Evolutionary conservation across 2,113 vertebrate genomes (phyloP).

Genomic region (Centropus unirufus): DNA sequence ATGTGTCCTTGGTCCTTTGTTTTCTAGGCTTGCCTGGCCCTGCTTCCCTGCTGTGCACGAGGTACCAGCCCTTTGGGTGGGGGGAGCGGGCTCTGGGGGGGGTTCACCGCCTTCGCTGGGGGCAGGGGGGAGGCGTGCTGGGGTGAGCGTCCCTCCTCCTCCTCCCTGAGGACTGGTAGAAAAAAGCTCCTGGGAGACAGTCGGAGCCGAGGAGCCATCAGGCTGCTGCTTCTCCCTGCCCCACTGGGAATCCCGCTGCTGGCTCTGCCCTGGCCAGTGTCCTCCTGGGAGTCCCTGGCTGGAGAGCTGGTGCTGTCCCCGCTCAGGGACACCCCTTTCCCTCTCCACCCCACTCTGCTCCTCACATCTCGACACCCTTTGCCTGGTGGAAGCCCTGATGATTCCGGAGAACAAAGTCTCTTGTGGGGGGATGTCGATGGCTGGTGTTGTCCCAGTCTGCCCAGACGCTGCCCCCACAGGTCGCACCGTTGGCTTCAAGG

Average conservation of each 20-base stretch:
- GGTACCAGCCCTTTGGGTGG: slow-evolving; percentile 72
- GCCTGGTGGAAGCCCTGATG: background rate
- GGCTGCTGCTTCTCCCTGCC: background rate
- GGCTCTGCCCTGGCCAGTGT: background rate
- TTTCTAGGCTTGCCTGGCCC: slow-evolving; percentile 87
- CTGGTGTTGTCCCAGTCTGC: rapidly evolving
- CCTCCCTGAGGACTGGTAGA: background rate
- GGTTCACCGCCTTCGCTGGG: background rate
- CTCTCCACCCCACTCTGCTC: background rate
- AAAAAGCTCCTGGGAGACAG: background rate
- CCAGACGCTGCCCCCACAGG: slow-evolving; percentile 70
- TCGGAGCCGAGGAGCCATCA: background rate
- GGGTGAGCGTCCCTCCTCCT: background rate
- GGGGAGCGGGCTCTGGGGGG: background rate
- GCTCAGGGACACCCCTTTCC: background rate
- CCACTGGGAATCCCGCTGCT: background rate
- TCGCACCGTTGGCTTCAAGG: slow-evolving; percentile 93
- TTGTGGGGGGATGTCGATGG: rapidly evolving
- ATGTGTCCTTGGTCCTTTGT: background rate
- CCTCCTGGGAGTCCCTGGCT: background rate
- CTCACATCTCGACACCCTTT: background rate
- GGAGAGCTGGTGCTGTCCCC: background rate
- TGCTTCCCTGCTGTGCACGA: slow-evolving; percentile 90
- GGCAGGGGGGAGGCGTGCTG: background rate
- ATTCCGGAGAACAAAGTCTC: background rate